Evolutionary conservation across 2,888 invertebrate species (phyloP), one percentile per base, ranked within the genome.

Genomic region (Nomada ferruginata): DNA sequence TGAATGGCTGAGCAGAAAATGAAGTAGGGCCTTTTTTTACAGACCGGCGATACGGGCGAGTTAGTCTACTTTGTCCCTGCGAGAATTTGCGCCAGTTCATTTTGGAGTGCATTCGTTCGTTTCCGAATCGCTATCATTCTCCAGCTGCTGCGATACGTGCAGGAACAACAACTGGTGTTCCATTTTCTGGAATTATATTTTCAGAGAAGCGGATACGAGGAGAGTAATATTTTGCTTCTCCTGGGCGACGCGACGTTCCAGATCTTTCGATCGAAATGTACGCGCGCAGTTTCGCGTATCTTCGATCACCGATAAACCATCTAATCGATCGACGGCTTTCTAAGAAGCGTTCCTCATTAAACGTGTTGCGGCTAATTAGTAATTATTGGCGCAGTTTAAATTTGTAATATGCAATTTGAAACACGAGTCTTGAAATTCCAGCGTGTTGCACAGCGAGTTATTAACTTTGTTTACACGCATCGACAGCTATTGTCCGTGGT

Each of bases 201-300:
- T 23, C 59, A 36, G 29, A 2, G 50, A 70, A 36, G 20, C 26
- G 53, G 29, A 29, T n/a, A 23, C 20, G 55, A 11, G 50, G 50
- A 13, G 20, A 71, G 36, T 20, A 42, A 61, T 71, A 71, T 61
- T 61, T 71, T 29, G 61, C 42, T 29, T 70, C 20, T 9, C 59
- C 29, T 18, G 26, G 29, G 18, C 29, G 59, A 59, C 7, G 44
- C 26, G 0, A 29, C 29, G 29, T 47, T 7, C 13, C 47, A 15
- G 47, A 47, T 10, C 47, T 47, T 47, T 47, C 47, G 47, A 47
- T 36, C 29, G 36, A 60, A 60, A 3, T 10, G 36, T 2, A 1
- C 47, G 47, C 3, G 7, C 36, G 36, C 13, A 13, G 47, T 47
- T 15, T 47, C 47, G 47, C 15, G 15, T 15, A 47, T 13, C 47